Percentiles rank a stretch among this genome's conserved stretches.
Evolutionary conservation across 2,113 vertebrate genomes (phyloP).

Genomic region (Romanogobio albipinnatus): DNA sequence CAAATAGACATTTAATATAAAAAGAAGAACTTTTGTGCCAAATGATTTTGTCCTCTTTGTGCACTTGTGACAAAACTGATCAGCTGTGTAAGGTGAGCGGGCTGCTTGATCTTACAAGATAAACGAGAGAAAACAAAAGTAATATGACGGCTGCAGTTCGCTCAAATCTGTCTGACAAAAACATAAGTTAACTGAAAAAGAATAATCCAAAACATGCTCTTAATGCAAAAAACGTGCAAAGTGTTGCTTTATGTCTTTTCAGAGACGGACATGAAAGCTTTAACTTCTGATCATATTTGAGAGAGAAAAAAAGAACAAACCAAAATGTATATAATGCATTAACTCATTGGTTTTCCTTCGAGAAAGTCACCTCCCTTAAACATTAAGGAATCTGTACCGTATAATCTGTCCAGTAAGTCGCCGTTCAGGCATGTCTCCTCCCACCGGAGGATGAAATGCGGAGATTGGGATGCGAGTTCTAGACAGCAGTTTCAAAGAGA

Average conservation of each 20-base stretch:
- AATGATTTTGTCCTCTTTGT: slow-evolving; percentile 41
- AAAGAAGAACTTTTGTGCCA: slow-evolving; percentile 55
- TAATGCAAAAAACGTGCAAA: slow-evolving; percentile 90
- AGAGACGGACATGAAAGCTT: slow-evolving; percentile 82
- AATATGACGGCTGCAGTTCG: slow-evolving; percentile 44
- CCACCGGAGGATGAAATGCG: slow-evolving; percentile 4
- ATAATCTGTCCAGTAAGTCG: slow-evolving; percentile 83
- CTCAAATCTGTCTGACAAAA: slow-evolving; percentile 42
- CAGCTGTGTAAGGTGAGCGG: slow-evolving; percentile 45
- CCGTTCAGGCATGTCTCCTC: slow-evolving; percentile 73
- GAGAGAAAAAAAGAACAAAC: slow-evolving; percentile 76
- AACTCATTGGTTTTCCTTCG: slow-evolving; percentile 76
- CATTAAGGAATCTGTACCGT: slow-evolving; percentile 95
- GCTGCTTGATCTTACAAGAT: slow-evolving; percentile 35
- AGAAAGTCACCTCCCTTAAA: slow-evolving; percentile 95
- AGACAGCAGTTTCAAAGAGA: slow-evolving; percentile 69
- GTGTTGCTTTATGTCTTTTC: slow-evolving; percentile 77
- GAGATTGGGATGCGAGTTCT: slow-evolving; percentile 41
- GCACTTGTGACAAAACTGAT: slow-evolving; percentile 51
- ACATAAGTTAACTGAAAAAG: slow-evolving; percentile 61
- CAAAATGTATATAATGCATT: slow-evolving; percentile 86
- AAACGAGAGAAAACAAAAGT: slow-evolving; percentile 43
- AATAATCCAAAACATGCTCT: slow-evolving; percentile 89
- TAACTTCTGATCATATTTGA: slow-evolving; percentile 81
- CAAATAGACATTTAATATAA: slow-evolving; percentile 65